Evolutionary conservation across 1,140 invertebrate species (phyloP).

Genomic region (Planococcus citri): DNA sequence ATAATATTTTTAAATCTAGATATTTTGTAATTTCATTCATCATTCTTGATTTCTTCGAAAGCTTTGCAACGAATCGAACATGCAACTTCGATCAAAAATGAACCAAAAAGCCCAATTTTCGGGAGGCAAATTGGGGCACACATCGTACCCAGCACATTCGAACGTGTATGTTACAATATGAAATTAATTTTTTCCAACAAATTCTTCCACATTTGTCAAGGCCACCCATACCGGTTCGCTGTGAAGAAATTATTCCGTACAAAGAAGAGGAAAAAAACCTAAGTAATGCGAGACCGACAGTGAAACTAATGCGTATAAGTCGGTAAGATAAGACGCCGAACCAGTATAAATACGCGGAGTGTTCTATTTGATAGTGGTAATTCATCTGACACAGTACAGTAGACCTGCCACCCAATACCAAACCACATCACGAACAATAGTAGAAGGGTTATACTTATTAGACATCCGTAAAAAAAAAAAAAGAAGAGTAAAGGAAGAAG

Average conservation of each 20-base stretch:
- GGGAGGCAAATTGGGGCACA: no score
- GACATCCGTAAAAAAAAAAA: constrained; percentile 9
- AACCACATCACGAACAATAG: constrained; percentile 13
- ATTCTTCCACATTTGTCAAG: neutral
- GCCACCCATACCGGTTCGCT: neutral
- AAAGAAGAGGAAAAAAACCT: neutral
- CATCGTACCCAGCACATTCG: no score
- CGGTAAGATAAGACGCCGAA: constrained; percentile 4
- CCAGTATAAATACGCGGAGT: constrained; percentile 6
- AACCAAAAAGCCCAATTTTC: no score
- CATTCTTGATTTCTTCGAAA: no score
- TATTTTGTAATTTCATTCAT: no score
- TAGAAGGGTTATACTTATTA: constrained; percentile 9
- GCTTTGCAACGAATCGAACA: no score
- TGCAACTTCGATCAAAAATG: no score
- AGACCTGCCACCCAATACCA: constrained; percentile 16
- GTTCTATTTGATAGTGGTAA: constrained; percentile 14
- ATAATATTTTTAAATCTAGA: no score
- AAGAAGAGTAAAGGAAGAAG: constrained; percentile 9
- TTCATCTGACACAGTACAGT: constrained; percentile 15
- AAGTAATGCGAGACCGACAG: constrained; percentile 8
- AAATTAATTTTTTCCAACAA: neutral
- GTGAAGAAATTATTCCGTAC: constrained; percentile 2
- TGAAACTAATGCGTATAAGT: constrained; percentile 17
- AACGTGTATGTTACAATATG: neutral